Evolutionary conservation across 2,797 vertebrate genomes (phyloP).

Genomic region (Chiropotes sagulatus): DNA sequence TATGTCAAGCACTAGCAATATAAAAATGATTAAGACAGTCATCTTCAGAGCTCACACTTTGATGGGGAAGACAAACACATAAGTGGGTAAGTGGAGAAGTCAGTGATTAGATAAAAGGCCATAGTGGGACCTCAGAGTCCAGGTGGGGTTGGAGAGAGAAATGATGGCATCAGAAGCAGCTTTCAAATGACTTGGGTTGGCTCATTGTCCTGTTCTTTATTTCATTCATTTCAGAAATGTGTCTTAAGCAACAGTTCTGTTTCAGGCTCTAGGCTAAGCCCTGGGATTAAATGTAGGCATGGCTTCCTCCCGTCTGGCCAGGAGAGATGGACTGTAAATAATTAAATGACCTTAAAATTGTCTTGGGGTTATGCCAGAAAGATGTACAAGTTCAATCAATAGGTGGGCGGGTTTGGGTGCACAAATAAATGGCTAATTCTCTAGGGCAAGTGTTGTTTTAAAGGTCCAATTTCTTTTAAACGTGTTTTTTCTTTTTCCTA

Average conservation of each 20-base stretch:
- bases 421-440: constrained; percentile 21
- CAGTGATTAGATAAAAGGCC: not conserved
- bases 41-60: not conserved
- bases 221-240: not conserved
- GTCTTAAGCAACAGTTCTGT: not conserved
- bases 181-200: not conserved
- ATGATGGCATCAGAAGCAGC: not conserved
- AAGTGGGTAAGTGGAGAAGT: not conserved
- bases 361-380: not conserved
- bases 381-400: not conserved
- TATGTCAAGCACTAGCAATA: not conserved
- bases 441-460: not conserved
- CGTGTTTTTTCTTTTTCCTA: not conserved
- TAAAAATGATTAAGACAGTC: not conserved
- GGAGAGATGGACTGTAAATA: constrained; percentile 1
- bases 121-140: not conserved
- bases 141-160: not conserved
- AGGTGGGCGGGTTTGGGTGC: not conserved
- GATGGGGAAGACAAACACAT: not conserved
- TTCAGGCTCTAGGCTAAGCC: not conserved
- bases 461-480: constrained; percentile 30
- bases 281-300: not conserved
- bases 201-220: constrained; percentile 3
- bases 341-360: constrained; percentile 8
- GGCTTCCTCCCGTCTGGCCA: not conserved